Evolutionary conservation across 2,888 invertebrate species (phyloP), one percentile per base, ranked within the genome.

Genomic region (Diabrotica balteata): DNA sequence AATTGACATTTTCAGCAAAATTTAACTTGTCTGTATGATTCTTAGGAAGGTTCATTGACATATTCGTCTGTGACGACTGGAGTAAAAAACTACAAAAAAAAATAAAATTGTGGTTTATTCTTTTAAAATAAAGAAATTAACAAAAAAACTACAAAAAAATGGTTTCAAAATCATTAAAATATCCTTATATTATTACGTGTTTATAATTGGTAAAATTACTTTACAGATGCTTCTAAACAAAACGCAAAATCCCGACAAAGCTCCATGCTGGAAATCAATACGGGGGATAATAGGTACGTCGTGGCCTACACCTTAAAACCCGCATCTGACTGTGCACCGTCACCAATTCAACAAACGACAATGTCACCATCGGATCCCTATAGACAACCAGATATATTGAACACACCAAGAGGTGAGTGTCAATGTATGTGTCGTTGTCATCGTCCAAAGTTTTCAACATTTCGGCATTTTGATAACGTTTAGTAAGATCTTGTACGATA

Each of bases 231-330:
- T 46, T 85, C 82, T 79, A 87, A 85, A 81, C 86, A 85, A 79
- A 86, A 85, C 80, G 87, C 85, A 78, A 90, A 84, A 83, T 80
- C 83, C 1, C 76, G 83, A 52, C 83, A 83, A 45, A 82, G 82
- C 70, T 88, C 90, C 11, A 89, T 90, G 85, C 83, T 91, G 76
- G 91, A 91, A 81, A 90, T 93, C 51, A 93, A 93, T 73, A 92
- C 93, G 46, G 93, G 77, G 1, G 93, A 94, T 76, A 90, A 93
- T 76, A 88, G 93, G 74, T 93, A 94, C 79, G 94, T 94, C 51
- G 94, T 94, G 22, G 93, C 94, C 9, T 94, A 94, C 77, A 94
- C 94, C 9, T 87, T 94, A 72, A 94, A 94, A 81, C 90, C 91
- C 10, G 87, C 88, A 9, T 74, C 80, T 6, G 83, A 84, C 61